These are phyloP conservation scores for Timema cristinae DNA, from an alignment of 2,888 invertebrate species.

Conservation along the genomic window DNA sequence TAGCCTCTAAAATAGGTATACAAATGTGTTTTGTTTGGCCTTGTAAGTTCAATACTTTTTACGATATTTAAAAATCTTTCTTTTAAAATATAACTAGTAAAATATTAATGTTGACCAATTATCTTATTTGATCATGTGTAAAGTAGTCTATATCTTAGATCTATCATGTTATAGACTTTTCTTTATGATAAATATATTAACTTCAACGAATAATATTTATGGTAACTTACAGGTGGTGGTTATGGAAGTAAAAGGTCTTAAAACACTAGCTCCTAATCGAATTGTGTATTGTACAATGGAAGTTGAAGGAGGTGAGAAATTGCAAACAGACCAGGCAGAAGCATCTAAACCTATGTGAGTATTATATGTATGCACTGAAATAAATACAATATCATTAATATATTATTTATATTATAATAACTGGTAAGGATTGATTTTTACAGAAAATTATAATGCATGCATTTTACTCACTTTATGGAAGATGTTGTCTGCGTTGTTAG, in stretches of 20 bases:
- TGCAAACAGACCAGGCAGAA: conserved; percentile 99
- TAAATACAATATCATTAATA: not conserved
- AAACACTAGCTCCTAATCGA: conserved; percentile 92
- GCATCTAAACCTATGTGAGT: conserved; percentile 95
- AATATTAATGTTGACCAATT: no score
- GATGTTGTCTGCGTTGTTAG: no score
- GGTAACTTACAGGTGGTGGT: conserved; percentile 77
- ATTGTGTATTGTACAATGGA: conserved; percentile 99
- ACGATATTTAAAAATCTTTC: no score
- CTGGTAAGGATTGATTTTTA: not conserved
- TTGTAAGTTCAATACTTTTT: no score
- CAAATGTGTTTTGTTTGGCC: no score
- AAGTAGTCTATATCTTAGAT: no score
- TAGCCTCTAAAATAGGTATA: no score
- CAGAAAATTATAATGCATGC: not conserved
- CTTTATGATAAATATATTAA: no score
- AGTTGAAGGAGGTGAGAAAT: conserved; percentile 97
- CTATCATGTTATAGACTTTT: not conserved
- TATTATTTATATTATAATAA: not conserved
- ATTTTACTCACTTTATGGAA: no score
- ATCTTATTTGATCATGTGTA: no score
- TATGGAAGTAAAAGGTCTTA: conserved; percentile 98
- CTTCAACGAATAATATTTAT: conserved; percentile 11
- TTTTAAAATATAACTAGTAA: no score
- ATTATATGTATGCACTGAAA: not conserved